Conservation (phyloP, 2,113 vertebrate genomes). For the Petrocephalus microphthalmus region DNA sequence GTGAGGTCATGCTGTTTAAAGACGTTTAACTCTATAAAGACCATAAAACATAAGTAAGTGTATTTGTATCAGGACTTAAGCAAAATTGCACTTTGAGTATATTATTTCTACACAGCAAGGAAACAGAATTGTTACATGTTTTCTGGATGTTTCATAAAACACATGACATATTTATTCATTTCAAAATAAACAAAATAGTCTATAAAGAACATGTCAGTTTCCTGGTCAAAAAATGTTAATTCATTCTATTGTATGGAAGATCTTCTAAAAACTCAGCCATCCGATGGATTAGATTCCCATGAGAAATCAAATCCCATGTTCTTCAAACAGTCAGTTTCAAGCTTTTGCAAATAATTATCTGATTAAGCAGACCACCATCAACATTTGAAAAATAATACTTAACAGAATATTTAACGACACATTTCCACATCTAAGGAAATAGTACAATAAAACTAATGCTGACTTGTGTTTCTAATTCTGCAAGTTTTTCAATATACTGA, state of each 20-base stretch:
- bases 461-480: not conserved
- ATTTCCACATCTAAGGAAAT: not conserved
- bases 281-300: not conserved
- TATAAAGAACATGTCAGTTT: not conserved
- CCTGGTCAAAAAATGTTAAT: not conserved
- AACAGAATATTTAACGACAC: not conserved
- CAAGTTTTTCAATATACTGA: not conserved
- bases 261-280: not conserved
- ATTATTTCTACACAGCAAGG: not conserved
- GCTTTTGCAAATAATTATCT: not conserved
- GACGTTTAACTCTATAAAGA: slow-evolving; percentile 11
- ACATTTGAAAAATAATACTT: not conserved
- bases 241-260: not conserved
- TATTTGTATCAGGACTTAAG: not conserved
- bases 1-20: not conserved
- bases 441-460: not conserved
- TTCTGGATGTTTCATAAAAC: not conserved
- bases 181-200: not conserved
- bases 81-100: not conserved
- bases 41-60: not conserved
- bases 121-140: not conserved
- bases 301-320: not conserved
- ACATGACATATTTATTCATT: not conserved
- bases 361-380: not conserved
- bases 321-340: not conserved